A percentile compares a stretch with the other conserved stretches of the same genome.
phyloP scores from a whole-genome alignment of 2,797 vertebrate species.

The Ctenosaura bakeri region DNA sequence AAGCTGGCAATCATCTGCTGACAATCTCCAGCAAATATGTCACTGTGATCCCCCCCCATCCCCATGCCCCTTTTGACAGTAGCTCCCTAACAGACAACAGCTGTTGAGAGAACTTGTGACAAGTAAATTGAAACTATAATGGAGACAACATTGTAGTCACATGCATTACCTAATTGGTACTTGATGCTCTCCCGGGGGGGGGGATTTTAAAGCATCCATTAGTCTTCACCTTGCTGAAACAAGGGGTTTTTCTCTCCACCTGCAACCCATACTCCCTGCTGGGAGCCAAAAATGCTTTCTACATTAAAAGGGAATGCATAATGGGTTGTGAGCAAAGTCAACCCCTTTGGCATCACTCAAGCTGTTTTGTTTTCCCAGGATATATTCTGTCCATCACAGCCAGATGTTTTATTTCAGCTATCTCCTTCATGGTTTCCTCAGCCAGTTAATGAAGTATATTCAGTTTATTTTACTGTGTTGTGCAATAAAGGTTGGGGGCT shows the following conservation, averaged over 20 bases:
- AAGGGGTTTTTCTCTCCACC: conserved; percentile 40
- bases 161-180: conserved; percentile 34
- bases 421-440: too few relatives aligned
- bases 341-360: neutral
- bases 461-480: too few relatives aligned
- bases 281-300: conserved; percentile 29
- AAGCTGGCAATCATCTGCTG: conserved; percentile 39
- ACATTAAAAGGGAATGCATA: conserved; percentile 31
- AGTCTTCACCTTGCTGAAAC: conserved; percentile 57
- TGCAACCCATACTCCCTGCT: conserved; percentile 20
- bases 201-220: neutral
- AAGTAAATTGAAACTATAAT: conserved; percentile 50
- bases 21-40: conserved; percentile 47
- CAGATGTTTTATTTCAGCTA: too few relatives aligned
- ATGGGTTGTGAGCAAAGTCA: conserved; percentile 12
- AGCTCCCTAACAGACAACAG: conserved; percentile 20
- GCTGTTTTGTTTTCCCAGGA: conserved; percentile 43
- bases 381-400: conserved; percentile 35
- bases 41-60: conserved; percentile 21
- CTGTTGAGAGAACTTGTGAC: conserved; percentile 27
- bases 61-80: neutral
- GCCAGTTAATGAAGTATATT: too few relatives aligned
- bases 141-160: conserved; percentile 20
- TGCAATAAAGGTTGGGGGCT: too few relatives aligned
- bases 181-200: accelerated